These are phyloP conservation scores for Arctocebus calabarensis DNA, from an alignment of 2,797 vertebrate genomes.

Conservation along the genomic window DNA sequence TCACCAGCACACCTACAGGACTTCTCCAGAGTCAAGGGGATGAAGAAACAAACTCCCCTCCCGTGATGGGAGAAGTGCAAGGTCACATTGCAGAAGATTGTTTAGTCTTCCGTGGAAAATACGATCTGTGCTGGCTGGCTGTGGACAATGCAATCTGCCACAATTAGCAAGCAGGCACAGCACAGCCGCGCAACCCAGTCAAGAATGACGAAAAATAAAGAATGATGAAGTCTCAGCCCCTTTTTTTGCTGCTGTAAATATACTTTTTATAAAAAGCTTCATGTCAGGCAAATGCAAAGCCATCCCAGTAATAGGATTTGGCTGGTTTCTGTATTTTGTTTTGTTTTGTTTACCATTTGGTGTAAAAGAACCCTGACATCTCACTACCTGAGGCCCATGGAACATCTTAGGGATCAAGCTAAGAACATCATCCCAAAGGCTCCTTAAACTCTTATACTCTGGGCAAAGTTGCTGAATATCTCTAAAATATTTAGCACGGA, in stretches of 20 bases:
- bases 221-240: background rate
- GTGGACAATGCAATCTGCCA: background rate
- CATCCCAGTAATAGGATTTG: background rate
- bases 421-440: background rate
- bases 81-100: background rate
- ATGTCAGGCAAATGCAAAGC: background rate
- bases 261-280: background rate
- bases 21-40: background rate
- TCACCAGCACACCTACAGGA: background rate
- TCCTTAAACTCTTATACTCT: background rate
- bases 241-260: background rate
- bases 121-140: background rate
- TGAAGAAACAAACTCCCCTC: background rate
- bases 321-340: background rate
- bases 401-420: background rate
- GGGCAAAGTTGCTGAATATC: background rate
- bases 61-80: background rate
- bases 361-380: background rate
- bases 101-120: conserved; percentile 28
- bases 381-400: background rate
- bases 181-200: background rate
- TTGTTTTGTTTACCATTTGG: background rate
- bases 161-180: background rate
- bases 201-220: background rate
- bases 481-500: background rate